Evolutionary conservation across 2,113 vertebrate species (phyloP).

Genomic region (Fregata magnificens): DNA sequence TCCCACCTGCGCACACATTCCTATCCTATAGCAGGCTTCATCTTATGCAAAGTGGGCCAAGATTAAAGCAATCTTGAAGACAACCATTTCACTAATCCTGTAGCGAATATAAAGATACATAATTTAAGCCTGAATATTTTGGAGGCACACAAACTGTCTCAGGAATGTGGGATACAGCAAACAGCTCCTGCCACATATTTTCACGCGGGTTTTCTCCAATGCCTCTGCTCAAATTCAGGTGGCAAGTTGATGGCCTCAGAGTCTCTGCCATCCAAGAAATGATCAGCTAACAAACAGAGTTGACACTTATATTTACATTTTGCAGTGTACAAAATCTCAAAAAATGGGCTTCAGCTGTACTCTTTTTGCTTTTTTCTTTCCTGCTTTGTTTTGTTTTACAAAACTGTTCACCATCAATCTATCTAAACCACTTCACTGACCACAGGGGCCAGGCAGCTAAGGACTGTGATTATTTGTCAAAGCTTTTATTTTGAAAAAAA

Average conservation of each 20-base stretch:
- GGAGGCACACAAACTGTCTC: background rate
- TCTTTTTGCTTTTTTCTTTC: background rate
- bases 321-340: background rate
- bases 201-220: background rate
- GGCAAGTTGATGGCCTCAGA: background rate
- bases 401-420: background rate
- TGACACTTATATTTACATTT: background rate
- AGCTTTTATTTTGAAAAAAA: background rate
- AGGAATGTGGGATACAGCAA: background rate
- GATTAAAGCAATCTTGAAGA: background rate
- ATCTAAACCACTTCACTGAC: slow-evolving; percentile 31
- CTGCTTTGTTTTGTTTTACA: background rate
- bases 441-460: background rate
- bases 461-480: slow-evolving; percentile 30
- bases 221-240: background rate
- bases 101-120: background rate
- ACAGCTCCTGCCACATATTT: background rate
- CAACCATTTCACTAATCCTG: background rate
- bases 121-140: background rate
- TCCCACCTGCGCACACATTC: background rate
- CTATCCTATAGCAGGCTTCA: background rate
- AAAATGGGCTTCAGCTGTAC: background rate
- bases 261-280: background rate
- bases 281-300: background rate
- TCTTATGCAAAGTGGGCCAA: background rate